Evolutionary conservation across 2,797 vertebrate genomes (phyloP), one percentile per base, ranked within the genome.

Genomic region (Falco rusticolus): DNA sequence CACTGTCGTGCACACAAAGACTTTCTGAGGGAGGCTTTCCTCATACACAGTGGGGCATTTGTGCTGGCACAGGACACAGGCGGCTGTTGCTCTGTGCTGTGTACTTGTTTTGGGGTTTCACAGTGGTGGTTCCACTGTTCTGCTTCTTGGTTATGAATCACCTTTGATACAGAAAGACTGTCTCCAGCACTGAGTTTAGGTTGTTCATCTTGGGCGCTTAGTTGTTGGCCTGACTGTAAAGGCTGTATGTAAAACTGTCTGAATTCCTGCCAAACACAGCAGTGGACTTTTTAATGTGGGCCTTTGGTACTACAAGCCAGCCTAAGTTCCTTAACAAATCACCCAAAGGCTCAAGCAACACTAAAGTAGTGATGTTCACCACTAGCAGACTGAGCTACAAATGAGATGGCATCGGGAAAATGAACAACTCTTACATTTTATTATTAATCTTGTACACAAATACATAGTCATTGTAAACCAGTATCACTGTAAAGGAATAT

Each of bases 1-100:
- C 45, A 22, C 33, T 26, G 1, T 25, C 11, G 11, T 0, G 10
- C 24, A 11, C 1, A 13, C 10, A 7, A 6, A 68, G 7, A 18
- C 69, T 87, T 92, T 48, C 29, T 17, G 43, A 41, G 48, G 34
- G 16, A 64, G 17, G 2, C 7, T 89, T 69, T 71, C 8, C 20
- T 13, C 8, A 1, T 8, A 3, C 29, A 7, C 3, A 5, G 24
- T 1, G 16, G 16, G 41, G 28, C 34, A 18, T 61, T 89, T 81
- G 18, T 56, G 6, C 64, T 71, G 54, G n/a, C 61, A 25, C 7
- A 22, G 77, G 59, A 78, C 37, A 26, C 1, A 1, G 10, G 72
- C 54, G 66, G 29, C 59, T 29, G 26, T 34, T 65, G 29, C 20
- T 74, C 37, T 24, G 9, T 84, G 33, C 29, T 60, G 14, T n/a